A percentile compares a stretch with the other conserved stretches of the same genome.
These are phyloP conservation scores for Epizoanthus stellaris DNA, from an alignment of 92 coral and sea anemone species.

Conservation along the genomic window DNA sequence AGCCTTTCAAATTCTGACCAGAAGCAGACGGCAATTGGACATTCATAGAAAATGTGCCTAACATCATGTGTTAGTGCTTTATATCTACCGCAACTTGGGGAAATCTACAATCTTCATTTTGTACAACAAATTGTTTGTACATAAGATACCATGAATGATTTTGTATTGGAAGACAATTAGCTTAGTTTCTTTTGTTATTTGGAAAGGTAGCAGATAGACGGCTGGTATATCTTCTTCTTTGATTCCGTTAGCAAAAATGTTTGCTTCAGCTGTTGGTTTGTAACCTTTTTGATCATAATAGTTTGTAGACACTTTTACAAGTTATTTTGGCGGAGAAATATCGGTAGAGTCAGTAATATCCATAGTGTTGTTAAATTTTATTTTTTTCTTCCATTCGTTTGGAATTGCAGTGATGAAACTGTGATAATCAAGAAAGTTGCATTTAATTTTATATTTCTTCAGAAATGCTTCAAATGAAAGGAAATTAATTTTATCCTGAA, in stretches of 20 bases:
- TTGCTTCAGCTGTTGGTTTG: neutral
- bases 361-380: too few relatives aligned
- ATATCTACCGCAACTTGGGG: neutral
- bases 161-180: neutral
- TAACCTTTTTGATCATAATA: too few relatives aligned
- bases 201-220: neutral
- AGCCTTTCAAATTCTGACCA: too few relatives aligned
- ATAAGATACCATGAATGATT: conserved; percentile 8
- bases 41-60: too few relatives aligned
- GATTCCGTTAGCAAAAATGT: neutral
- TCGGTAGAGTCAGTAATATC: neutral
- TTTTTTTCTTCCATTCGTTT: neutral
- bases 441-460: too few relatives aligned
- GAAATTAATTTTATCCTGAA: neutral
- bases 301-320: neutral
- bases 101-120: conserved; percentile 29
- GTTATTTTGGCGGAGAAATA: neutral
- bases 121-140: conserved; percentile 11
- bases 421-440: neutral
- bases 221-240: neutral
- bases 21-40: too few relatives aligned
- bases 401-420: neutral
- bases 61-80: neutral
- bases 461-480: neutral
- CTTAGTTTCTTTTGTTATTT: neutral